phyloP scores from a whole-genome alignment of 2,113 vertebrate genomes.

The Halichoeres trimaculatus region DNA sequence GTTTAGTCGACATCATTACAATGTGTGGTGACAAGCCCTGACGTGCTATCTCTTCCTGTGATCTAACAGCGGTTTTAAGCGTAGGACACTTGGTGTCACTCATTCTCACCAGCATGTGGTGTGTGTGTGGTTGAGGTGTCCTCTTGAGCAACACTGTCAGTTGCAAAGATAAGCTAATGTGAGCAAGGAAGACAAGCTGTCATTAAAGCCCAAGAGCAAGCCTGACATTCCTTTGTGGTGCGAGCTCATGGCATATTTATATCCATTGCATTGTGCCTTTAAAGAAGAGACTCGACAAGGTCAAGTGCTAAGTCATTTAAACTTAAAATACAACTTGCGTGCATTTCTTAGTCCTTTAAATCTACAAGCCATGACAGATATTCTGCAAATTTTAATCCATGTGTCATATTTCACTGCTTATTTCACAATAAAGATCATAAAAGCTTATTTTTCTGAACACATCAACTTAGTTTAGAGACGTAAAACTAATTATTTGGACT shows the following conservation, averaged over 20 bases:
- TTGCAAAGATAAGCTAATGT: background rate
- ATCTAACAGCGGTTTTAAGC: background rate
- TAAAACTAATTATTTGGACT: background rate
- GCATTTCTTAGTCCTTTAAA: background rate
- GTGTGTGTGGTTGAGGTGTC: background rate
- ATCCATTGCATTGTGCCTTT: conserved; percentile 1
- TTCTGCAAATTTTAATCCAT: conserved; percentile 8
- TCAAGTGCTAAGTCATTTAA: background rate
- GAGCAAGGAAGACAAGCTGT: conserved; percentile 13
- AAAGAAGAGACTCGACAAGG: conserved; percentile 7
- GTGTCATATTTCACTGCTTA: background rate
- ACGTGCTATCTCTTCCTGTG: background rate
- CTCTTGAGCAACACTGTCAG: background rate
- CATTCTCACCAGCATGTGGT: conserved; percentile 1
- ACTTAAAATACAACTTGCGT: background rate
- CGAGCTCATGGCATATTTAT: conserved; percentile 22
- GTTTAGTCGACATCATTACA: conserved; percentile 27
- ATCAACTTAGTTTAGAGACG: no score
- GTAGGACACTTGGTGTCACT: background rate
- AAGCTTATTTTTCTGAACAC: no score
- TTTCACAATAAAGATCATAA: background rate
- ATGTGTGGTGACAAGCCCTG: background rate
- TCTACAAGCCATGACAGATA: background rate
- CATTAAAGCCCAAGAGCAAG: background rate
- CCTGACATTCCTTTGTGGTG: conserved; percentile 26